Base-by-base conservation (phyloP, 2,797 vertebrate genomes). In the Paratrypauchen microcephalus region DNA sequence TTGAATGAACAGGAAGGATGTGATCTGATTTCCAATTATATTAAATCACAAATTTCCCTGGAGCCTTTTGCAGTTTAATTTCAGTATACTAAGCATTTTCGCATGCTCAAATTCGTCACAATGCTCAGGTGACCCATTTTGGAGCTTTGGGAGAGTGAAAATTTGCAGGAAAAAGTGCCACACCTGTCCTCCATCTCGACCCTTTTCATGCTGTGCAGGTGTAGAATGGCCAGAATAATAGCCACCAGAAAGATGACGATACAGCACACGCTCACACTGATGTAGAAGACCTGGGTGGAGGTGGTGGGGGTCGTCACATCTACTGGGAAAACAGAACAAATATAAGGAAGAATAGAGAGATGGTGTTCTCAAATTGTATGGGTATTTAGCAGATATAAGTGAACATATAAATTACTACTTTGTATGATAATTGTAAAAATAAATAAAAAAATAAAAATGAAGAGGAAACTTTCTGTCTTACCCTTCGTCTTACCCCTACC, bases 131-230 rank as follows among this genome's bases (percentile, higher is more conserved):
- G 52, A 71, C 68, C 73, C 50, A 66, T 73, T 78, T 74, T 13
- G 66, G 66, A 28, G 30, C 65, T 71, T 24, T 60, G 28, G 57
- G 57, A 32, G 59, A 68, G 61, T 23, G 36, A 65, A 41, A 58
- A 26, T 19, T 54, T 41, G 61, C 23, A 48, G 65, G 41, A 58
- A 64, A 69, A 23, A 26, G 41, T 26, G 45, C 30, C 90, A n/a
- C 84, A 98, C 97, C 97, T 99, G 94, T 99, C 97, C 86, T 98
- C 97, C 91, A 97, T 87, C 89, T 99, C 97, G 81, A 98, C 95
- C 88, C 97, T 95, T 70, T 99, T 99, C 95, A 99, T 98, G 91
- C 97, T 99, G 92, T 99, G 97, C 80, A 99, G 95, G 91, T 99
- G 98, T 77, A 99, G 89, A 86, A 99, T 95, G 61, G 98, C 98